phyloP scores from a whole-genome alignment of 1,140 invertebrate genomes.

The Arion vulgaris region DNA sequence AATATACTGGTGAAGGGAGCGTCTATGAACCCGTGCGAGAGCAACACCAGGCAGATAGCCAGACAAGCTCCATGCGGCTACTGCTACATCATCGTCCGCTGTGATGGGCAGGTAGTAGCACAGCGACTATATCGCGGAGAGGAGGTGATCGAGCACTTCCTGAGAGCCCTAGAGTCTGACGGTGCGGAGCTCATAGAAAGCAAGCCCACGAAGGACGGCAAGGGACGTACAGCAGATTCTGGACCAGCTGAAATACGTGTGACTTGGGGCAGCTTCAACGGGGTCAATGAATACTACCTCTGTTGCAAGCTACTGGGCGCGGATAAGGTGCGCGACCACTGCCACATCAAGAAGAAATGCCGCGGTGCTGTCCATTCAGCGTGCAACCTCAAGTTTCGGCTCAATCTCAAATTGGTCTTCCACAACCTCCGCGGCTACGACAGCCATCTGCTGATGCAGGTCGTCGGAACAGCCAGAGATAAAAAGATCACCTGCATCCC shows the following conservation, averaged over 20 bases:
- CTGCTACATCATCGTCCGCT: neutral
- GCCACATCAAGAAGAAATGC: neutral
- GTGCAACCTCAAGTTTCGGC: neutral
- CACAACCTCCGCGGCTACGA: conserved; percentile 71
- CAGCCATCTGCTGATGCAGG: conserved; percentile 67
- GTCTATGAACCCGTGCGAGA: neutral
- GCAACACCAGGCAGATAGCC: neutral
- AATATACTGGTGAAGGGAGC: neutral
- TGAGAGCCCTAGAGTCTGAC: neutral
- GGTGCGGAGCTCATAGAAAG: too few species aligned
- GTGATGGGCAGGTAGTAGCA: neutral
- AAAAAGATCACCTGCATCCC: conserved; percentile 61
- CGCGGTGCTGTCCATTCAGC: neutral
- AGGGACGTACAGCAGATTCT: neutral
- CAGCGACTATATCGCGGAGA: neutral
- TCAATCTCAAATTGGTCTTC: conserved; percentile 55
- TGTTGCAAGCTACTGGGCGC: neutral
- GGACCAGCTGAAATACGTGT: neutral
- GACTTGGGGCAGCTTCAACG: neutral
- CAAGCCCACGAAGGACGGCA: neutral
- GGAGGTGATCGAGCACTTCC: neutral
- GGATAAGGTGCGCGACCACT: neutral
- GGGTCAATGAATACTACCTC: neutral
- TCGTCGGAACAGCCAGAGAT: conserved; percentile 49
- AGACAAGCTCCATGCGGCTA: neutral